A percentile compares a stretch with the other conserved stretches of the same genome.
Evolutionary conservation across 2,797 vertebrate genomes (phyloP).

Genomic region (Falco concolor): DNA sequence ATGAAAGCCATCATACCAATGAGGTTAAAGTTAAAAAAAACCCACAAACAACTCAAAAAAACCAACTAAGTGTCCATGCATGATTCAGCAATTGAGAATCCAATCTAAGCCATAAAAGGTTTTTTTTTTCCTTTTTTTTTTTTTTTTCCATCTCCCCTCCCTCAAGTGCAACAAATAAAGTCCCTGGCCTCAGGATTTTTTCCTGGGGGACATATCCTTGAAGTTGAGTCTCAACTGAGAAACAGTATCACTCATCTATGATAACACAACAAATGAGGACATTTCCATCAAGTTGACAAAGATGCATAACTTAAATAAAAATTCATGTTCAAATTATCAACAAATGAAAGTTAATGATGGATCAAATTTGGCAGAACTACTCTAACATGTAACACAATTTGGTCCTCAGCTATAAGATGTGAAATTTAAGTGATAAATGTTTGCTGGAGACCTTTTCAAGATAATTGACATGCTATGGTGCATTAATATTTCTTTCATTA

Average conservation of each 20-base stretch:
- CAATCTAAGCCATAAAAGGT: background rate
- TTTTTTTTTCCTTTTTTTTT: background rate
- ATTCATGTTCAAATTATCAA: constrained; percentile 53
- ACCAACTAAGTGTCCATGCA: background rate
- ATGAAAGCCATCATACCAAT: background rate
- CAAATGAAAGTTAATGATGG: constrained; percentile 64
- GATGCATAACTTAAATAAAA: constrained; percentile 44
- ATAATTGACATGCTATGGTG: constrained; percentile 56
- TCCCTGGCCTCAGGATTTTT: background rate
- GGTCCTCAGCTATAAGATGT: background rate
- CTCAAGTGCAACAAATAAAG: background rate
- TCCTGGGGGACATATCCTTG: background rate
- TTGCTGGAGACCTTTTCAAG: constrained; percentile 31
- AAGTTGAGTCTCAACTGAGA: background rate
- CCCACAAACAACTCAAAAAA: background rate
- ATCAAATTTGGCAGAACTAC: constrained; percentile 50
- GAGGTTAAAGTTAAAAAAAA: background rate
- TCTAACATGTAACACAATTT: background rate
- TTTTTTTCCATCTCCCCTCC: too few species aligned
- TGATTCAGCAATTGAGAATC: background rate
- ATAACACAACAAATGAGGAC: background rate
- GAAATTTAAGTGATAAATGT: constrained; percentile 16
- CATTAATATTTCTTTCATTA: constrained; percentile 66
- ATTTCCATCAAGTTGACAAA: constrained; percentile 49
- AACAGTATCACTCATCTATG: background rate